Evolutionary conservation across 30 jellyfish, hydroid and myxozoan genomes (phyloP), one percentile per base, ranked within the genome.

Genomic region (Morbakka virulenta): DNA sequence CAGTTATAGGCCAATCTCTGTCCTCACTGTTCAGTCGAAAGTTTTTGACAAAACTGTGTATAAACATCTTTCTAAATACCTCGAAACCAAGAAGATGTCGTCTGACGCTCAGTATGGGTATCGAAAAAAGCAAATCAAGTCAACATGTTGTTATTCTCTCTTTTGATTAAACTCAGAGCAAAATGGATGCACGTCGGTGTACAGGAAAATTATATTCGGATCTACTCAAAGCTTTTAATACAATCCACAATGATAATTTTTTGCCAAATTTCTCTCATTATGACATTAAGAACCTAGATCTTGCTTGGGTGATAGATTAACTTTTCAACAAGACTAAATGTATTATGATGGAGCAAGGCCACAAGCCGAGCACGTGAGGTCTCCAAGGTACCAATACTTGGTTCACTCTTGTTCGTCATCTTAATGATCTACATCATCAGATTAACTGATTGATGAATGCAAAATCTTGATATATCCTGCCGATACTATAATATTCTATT

Each of bases 351-450:
- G 84, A 32, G 84, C 51, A 35, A 65, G 76, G 75, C 50, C 90
- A 79, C 84, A 79, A 64, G 67, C 90, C 76, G 82, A 79, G 76
- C 76, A 79, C 75, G 49, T 47, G 82, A 80, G 32, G 88, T 76
- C 81, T 49, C 81, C 87, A 77, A 76, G 68, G 87, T 77, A 57
- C 62, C 87, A 63, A 62, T 77, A 63, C 89, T 77, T 77, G 89
- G 83, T 72, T 72, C 89, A 35, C 89, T 62, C 74, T 35, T 77
- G 89, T 77, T 52, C 61, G 83, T 64, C 62, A 77, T 77, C 73
- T 77, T 71, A 22, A 71, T 35, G 21, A 27, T n/a, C n/a, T n/a
- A n/a, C n/a, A n/a, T n/a, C n/a, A n/a, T n/a, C n/a, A n/a, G n/a
- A n/a, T n/a, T n/a, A n/a, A n/a, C n/a, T n/a, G n/a, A n/a, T n/a